phyloP scores from a whole-genome alignment of 2,113 vertebrate genomes.

The Petrocephalus zakoni region DNA sequence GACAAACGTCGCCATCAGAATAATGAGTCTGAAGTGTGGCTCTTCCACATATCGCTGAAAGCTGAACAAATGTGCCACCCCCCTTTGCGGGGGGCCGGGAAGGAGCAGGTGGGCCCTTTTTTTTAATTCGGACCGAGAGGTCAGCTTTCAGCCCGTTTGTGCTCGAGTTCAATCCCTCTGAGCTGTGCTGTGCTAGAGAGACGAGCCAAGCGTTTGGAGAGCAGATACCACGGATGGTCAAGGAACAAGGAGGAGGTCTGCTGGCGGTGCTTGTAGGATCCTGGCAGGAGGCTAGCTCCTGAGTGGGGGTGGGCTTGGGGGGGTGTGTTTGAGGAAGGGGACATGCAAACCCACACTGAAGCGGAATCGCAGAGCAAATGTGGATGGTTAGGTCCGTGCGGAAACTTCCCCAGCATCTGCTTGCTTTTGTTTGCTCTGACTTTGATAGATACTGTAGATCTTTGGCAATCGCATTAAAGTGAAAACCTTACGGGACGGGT shows the following conservation, averaged over 20 bases:
- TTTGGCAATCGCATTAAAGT: not conserved
- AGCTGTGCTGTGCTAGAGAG: not conserved
- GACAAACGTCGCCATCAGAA: not conserved
- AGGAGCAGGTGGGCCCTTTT: not conserved
- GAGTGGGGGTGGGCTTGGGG: not conserved
- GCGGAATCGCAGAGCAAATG: not conserved
- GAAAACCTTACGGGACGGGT: not conserved
- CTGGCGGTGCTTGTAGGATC: not conserved
- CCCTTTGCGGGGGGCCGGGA: not conserved
- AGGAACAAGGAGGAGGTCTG: not conserved
- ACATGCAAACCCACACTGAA: not conserved
- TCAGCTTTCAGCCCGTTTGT: not conserved
- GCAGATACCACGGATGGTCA: not conserved
- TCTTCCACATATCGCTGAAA: not conserved
- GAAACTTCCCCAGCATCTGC: not conserved
- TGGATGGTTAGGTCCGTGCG: not conserved
- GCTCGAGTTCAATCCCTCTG: not conserved
- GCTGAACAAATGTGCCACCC: not conserved
- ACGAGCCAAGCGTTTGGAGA: not conserved
- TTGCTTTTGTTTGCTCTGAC: not conserved
- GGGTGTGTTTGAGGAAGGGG: not conserved
- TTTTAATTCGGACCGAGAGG: not conserved
- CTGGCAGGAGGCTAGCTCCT: not conserved
- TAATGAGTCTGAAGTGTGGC: not conserved
- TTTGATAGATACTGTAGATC: conserved; percentile 7